phyloP scores from a whole-genome alignment of 2,888 invertebrate genomes.

The Beris chalybata region DNA sequence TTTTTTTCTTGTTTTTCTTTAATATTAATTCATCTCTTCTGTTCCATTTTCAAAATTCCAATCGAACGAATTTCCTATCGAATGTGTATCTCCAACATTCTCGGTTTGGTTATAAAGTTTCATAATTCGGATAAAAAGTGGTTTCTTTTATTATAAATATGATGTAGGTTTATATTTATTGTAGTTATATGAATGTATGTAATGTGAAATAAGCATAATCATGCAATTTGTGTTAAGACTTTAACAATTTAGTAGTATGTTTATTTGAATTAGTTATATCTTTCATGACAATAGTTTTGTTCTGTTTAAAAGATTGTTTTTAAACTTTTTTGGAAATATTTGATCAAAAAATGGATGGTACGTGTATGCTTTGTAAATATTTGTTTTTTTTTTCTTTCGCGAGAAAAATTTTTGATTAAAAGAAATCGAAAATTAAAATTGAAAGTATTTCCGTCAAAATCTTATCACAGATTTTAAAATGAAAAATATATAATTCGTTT shows the following conservation, averaged over 20 bases:
- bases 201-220: too few species aligned
- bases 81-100: neutral
- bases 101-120: neutral
- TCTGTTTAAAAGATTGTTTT: conserved; percentile 18
- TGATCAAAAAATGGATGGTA: conserved; percentile 30
- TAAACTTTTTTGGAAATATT: conserved; percentile 15
- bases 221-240: conserved; percentile 21
- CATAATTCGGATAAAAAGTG: conserved; percentile 1
- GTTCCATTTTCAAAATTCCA: neutral
- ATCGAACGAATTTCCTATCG: neutral
- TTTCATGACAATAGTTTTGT: neutral
- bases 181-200: too few species aligned
- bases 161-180: neutral
- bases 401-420: too few species aligned
- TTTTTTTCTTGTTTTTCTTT: neutral
- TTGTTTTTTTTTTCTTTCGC: conserved; percentile 9
- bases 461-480: conserved; percentile 39
- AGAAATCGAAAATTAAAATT: neutral
- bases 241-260: conserved; percentile 9
- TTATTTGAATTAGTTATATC: neutral
- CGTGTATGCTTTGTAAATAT: conserved; percentile 7
- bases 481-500: conserved; percentile 32
- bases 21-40: neutral
- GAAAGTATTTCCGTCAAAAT: conserved; percentile 29
- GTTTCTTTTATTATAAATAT: conserved; percentile 2